Conservation (phyloP, 1,140 invertebrate genomes). For the Nephotettix cincticeps region DNA sequence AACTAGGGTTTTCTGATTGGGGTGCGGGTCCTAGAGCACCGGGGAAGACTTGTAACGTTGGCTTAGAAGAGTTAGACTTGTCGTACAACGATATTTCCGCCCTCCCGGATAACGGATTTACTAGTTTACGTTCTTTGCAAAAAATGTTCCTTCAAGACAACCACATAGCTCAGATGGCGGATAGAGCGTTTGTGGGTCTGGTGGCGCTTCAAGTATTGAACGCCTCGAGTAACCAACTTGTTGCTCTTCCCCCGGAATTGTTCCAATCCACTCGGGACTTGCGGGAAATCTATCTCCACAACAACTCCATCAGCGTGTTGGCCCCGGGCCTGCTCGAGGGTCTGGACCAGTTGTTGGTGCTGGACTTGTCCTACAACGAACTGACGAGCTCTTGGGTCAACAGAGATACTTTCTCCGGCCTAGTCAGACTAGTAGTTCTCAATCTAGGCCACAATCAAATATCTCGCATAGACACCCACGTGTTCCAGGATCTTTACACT, state of each 20-base stretch:
- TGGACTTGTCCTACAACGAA: constrained; percentile 72
- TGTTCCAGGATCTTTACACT: constrained; percentile 73
- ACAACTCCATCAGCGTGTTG: constrained; percentile 74
- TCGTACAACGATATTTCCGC: constrained; percentile 70
- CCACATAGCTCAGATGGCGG: constrained; percentile 66
- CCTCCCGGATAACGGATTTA: constrained; percentile 66
- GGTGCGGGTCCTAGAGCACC: constrained; percentile 49
- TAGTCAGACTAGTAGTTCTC: constrained; percentile 69
- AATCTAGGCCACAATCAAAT: constrained; percentile 75
- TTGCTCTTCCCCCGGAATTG: constrained; percentile 69
- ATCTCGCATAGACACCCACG: constrained; percentile 64
- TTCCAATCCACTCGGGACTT: constrained; percentile 67
- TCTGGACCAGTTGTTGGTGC: constrained; percentile 69
- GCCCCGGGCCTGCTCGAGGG: constrained; percentile 73
- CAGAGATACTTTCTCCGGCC: constrained; percentile 70
- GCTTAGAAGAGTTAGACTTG: constrained; percentile 68
- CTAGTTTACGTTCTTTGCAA: constrained; percentile 62
- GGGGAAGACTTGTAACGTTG: constrained; percentile 59
- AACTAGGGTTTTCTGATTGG: constrained; percentile 68
- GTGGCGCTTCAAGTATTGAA: constrained; percentile 66
- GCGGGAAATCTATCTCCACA: constrained; percentile 70
- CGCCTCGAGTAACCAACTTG: constrained; percentile 73
- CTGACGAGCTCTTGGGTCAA: constrained; percentile 79
- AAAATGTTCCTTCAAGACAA: constrained; percentile 71
- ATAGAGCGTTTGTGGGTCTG: constrained; percentile 68